Evolutionary conservation across 2,797 vertebrate species (phyloP).

Genomic region (Odontamblyopus lacepedii): DNA sequence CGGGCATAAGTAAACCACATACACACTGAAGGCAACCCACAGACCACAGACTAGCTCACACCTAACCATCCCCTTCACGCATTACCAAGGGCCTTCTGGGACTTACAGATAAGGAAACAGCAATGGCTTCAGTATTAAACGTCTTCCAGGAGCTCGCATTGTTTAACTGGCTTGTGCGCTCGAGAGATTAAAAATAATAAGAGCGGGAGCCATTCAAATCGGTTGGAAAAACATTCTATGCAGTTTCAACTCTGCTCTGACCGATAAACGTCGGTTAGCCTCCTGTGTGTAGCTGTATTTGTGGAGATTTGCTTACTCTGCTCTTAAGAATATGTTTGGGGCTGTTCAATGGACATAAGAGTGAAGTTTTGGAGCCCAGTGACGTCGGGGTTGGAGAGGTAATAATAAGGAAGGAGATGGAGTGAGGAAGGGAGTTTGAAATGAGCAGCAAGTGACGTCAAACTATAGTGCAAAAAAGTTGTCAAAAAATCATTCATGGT

Average conservation of each 20-base stretch:
- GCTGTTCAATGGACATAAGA: conserved; percentile 9
- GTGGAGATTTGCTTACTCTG: conserved; percentile 25
- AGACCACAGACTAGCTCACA: background rate
- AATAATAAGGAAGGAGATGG: background rate
- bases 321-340: conserved; percentile 16
- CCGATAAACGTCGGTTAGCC: conserved; percentile 52
- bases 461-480: background rate
- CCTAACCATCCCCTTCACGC: conserved; percentile 14
- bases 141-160: conserved; percentile 52
- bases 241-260: conserved; percentile 33
- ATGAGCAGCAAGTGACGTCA: background rate
- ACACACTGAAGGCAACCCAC: background rate
- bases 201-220: conserved; percentile 51
- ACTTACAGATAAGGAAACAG: conserved; percentile 62
- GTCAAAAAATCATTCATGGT: background rate
- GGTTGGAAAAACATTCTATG: conserved; percentile 44
- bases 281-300: conserved; percentile 14
- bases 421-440: background rate
- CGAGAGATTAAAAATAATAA: conserved; percentile 70
- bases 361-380: conserved; percentile 6
- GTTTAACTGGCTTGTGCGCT: conserved; percentile 58
- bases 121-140: conserved; percentile 40
- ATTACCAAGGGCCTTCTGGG: conserved; percentile 49
- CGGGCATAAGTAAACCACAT: background rate
- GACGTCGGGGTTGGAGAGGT: background rate